Conservation (phyloP, 2,888 invertebrate genomes). For the Athetis lepigone region DNA sequence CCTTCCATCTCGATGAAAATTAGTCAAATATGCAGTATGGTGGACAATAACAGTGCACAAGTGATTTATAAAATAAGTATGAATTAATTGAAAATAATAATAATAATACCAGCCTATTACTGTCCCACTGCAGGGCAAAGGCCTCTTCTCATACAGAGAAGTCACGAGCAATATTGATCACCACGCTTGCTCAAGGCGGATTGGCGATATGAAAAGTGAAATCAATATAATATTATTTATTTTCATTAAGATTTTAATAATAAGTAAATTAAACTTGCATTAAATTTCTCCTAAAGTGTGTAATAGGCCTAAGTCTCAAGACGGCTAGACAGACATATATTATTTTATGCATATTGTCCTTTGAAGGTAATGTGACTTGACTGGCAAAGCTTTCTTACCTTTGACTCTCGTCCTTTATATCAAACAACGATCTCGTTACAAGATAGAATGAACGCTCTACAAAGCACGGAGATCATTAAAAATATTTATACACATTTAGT, state of each 20-base stretch:
- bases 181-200: no score
- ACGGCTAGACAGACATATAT: slow-evolving; percentile 14
- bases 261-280: no score
- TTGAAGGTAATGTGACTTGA: slow-evolving; percentile 21
- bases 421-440: neutral
- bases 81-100: no score
- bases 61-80: no score
- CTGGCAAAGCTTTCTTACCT: slow-evolving; percentile 7
- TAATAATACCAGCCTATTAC: no score
- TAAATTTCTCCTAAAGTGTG: neutral
- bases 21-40: no score
- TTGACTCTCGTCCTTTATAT: slow-evolving; percentile 6
- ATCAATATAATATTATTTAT: no score
- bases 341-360: slow-evolving; percentile 25
- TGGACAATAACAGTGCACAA: no score
- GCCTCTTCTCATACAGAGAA: no score
- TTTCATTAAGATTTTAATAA: neutral
- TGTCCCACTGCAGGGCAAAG: no score
- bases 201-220: no score
- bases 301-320: neutral
- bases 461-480: neutral
- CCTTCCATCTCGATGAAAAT: neutral
- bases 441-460: neutral
- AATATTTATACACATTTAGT: neutral
- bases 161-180: no score